Percentiles rank a stretch among this genome's conserved stretches.
These are phyloP conservation scores for Montifringilla adamsi DNA, from an alignment of 2,113 vertebrate species.

Conservation along the genomic window DNA sequence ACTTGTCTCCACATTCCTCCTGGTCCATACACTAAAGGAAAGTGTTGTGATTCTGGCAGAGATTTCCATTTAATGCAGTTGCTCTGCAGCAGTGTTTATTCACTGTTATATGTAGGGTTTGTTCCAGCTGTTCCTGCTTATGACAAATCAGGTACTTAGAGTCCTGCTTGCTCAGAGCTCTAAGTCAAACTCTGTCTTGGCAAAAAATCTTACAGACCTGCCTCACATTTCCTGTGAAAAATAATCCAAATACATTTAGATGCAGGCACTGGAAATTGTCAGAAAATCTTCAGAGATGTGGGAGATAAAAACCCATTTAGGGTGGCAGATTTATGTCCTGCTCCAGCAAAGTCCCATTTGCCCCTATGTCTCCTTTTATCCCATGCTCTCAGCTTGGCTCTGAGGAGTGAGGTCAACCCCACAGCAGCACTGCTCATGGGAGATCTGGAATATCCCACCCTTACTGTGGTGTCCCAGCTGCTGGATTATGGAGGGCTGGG, in stretches of 20 bases:
- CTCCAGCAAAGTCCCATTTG: neutral
- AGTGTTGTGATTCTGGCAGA: neutral
- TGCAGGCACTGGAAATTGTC: neutral
- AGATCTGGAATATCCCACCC: neutral
- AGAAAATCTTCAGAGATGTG: neutral
- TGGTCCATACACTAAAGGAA: neutral
- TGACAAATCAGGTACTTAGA: neutral
- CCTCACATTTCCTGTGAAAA: neutral
- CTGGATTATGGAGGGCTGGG: neutral
- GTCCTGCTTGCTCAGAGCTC: neutral
- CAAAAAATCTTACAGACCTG: neutral
- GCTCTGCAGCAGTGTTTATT: neutral
- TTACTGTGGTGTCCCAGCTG: rapidly evolving
- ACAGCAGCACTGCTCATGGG: neutral
- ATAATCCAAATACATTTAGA: neutral
- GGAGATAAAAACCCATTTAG: neutral
- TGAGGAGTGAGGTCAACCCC: neutral
- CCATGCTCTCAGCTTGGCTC: neutral
- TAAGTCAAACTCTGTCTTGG: neutral
- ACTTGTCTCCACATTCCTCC: neutral
- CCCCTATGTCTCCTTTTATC: neutral
- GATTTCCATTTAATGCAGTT: neutral
- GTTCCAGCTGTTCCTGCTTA: neutral
- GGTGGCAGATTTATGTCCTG: neutral
- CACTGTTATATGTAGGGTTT: neutral